Conservation (phyloP, 1,140 invertebrate genomes). For the Gyrodactylus salaris region DNA sequence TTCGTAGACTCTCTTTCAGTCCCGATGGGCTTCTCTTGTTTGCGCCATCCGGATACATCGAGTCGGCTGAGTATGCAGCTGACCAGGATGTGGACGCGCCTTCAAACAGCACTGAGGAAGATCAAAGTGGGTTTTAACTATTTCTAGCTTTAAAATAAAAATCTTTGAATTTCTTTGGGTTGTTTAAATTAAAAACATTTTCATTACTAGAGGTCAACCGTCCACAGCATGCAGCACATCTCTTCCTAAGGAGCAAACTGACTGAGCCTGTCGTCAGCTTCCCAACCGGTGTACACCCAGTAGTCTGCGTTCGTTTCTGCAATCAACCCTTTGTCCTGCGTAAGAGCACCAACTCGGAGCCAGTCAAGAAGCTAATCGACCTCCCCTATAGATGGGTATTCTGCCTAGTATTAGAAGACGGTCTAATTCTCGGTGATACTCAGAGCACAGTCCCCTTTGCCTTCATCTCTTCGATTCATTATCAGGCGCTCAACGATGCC, state of each 20-base stretch:
- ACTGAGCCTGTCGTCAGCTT: slow-evolving; percentile 40
- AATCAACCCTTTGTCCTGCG: slow-evolving; percentile 36
- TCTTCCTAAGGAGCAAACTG: slow-evolving; percentile 10
- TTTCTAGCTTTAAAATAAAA: no score
- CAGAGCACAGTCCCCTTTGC: slow-evolving; percentile 38
- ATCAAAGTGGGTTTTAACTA: no score
- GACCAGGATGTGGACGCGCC: slow-evolving; percentile 4
- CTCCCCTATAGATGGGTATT: slow-evolving; percentile 51
- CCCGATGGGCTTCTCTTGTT: slow-evolving; percentile 54
- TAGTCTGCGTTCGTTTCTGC: slow-evolving; percentile 36
- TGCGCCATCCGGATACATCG: slow-evolving; percentile 28
- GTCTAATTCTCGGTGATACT: slow-evolving; percentile 56
- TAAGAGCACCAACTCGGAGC: slow-evolving; percentile 9
- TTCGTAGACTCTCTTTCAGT: slow-evolving; percentile 45
- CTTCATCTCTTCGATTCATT: slow-evolving; percentile 57
- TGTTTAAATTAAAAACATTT: no score
- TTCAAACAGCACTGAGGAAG: not conserved
- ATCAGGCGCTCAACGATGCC: slow-evolving; percentile 55
- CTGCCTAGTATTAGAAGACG: slow-evolving; percentile 50
- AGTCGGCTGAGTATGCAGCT: slow-evolving; percentile 12
- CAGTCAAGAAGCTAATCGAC: slow-evolving; percentile 15
- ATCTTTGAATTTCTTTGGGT: no score
- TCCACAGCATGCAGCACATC: slow-evolving; percentile 1
- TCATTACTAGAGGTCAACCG: no score
- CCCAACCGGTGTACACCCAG: slow-evolving; percentile 36